Percentiles rank a stretch among this genome's conserved stretches.
Conservation (phyloP, 2,888 invertebrate genomes). For the Habroteleia sp. region DNA sequence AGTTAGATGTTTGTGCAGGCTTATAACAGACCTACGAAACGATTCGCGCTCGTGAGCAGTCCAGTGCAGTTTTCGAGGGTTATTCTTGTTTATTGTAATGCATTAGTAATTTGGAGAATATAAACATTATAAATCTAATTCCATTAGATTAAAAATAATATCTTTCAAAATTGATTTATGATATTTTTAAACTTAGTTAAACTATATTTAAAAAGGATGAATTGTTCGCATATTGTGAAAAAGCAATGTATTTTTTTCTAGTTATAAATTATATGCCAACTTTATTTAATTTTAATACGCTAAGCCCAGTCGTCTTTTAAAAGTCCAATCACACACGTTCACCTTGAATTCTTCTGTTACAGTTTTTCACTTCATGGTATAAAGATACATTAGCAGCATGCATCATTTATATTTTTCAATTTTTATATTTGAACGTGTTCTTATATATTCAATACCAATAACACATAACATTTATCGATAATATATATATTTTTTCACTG, state of each 20-base stretch:
- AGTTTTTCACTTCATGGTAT: conserved; percentile 24
- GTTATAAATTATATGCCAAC: background rate
- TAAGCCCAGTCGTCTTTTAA: conserved; percentile 1
- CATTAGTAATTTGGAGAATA: background rate
- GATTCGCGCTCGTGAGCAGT: conserved; percentile 37
- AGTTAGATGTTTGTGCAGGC: conserved; percentile 55
- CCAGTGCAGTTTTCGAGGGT: conserved; percentile 14
- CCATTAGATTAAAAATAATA: too few relatives aligned
- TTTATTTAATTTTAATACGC: conserved; percentile 6
- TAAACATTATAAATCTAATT: too few relatives aligned
- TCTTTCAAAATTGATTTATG: too few relatives aligned
- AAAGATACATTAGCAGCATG: conserved; percentile 7
- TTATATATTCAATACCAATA: conserved; percentile 6
- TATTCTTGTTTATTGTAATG: background rate
- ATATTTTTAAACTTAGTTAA: too few relatives aligned
- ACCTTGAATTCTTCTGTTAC: conserved; percentile 44
- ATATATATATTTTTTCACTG: too few relatives aligned
- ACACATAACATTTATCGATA: too few relatives aligned
- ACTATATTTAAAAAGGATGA: background rate
- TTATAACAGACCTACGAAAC: conserved; percentile 42
- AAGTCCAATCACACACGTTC: conserved; percentile 37
- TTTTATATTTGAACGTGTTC: conserved; percentile 15
- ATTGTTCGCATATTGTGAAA: background rate
- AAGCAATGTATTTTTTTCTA: too few relatives aligned
- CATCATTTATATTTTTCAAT: conserved; percentile 17